These are phyloP conservation scores for Ciconia nigra DNA, from an alignment of 2,797 vertebrate genomes.

Conservation along the genomic window DNA sequence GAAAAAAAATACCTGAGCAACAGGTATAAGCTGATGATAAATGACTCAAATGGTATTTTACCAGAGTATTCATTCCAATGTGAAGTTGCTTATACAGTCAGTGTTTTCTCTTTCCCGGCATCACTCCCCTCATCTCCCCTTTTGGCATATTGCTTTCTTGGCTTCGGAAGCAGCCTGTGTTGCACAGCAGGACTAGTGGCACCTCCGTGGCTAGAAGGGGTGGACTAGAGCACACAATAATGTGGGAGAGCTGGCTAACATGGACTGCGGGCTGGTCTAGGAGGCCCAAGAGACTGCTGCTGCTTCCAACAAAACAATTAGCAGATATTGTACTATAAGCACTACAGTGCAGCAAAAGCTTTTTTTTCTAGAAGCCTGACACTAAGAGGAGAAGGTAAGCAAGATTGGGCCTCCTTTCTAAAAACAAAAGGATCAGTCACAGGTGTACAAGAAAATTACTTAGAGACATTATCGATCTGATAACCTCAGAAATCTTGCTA, in stretches of 20 bases:
- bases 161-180: background rate
- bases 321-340: background rate
- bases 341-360: background rate
- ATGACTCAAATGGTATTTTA: background rate
- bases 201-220: background rate
- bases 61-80: background rate
- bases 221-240: background rate
- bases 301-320: background rate
- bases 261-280: background rate
- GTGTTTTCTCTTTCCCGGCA: background rate
- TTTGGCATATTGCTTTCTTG: background rate
- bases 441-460: background rate
- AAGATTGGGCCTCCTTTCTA: background rate
- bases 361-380: background rate
- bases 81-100: background rate
- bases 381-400: background rate
- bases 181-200: background rate
- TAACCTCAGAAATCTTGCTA: background rate
- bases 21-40: background rate
- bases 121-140: background rate
- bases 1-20: background rate
- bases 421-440: background rate
- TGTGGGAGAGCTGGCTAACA: background rate
- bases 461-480: background rate
- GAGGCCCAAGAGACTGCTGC: background rate